A percentile compares a stretch with the other conserved stretches of the same genome.
Evolutionary conservation across 2,113 vertebrate genomes (phyloP).

Genomic region (Eidolon helvum): DNA sequence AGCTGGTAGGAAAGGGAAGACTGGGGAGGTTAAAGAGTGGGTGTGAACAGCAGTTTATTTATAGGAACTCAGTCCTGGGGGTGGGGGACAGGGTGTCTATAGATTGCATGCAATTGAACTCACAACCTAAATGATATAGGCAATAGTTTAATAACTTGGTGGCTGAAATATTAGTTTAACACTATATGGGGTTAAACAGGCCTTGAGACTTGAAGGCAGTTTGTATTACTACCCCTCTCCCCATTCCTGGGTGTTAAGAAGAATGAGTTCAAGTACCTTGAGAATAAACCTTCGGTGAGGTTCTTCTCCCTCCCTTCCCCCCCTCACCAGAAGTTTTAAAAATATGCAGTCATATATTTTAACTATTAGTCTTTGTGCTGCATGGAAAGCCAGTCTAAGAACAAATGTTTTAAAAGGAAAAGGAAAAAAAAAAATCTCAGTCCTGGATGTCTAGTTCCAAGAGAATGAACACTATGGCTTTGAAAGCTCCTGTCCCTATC

Average conservation of each 20-base stretch:
- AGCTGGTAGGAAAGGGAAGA: conserved; percentile 79
- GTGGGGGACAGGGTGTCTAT: conserved; percentile 72
- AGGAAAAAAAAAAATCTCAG: background rate
- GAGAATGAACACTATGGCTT: conserved; percentile 56
- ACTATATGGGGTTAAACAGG: conserved; percentile 73
- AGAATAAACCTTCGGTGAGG: conserved; percentile 69
- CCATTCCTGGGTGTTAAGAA: conserved; percentile 48
- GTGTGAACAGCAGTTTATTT: conserved; percentile 84
- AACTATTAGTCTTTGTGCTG: conserved; percentile 73
- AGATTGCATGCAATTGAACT: conserved; percentile 81
- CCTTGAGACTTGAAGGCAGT: conserved; percentile 11
- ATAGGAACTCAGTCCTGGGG: conserved; percentile 76
- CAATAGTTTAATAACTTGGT: conserved; percentile 78
- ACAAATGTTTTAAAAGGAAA: conserved; percentile 31
- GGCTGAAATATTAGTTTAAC: conserved; percentile 82
- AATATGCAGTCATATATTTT: conserved; percentile 72
- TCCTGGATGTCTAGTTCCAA: conserved; percentile 45
- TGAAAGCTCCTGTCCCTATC: conserved; percentile 59
- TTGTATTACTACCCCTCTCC: background rate
- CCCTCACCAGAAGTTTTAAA: conserved; percentile 55
- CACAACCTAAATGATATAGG: conserved; percentile 78
- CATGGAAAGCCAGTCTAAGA: conserved; percentile 58
- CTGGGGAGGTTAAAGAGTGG: conserved; percentile 80
- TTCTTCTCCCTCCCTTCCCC: conserved; percentile 48
- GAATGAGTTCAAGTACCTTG: conserved; percentile 61